Evolutionary conservation across 2,888 invertebrate genomes (phyloP).

Genomic region (Campoplex capitator): DNA sequence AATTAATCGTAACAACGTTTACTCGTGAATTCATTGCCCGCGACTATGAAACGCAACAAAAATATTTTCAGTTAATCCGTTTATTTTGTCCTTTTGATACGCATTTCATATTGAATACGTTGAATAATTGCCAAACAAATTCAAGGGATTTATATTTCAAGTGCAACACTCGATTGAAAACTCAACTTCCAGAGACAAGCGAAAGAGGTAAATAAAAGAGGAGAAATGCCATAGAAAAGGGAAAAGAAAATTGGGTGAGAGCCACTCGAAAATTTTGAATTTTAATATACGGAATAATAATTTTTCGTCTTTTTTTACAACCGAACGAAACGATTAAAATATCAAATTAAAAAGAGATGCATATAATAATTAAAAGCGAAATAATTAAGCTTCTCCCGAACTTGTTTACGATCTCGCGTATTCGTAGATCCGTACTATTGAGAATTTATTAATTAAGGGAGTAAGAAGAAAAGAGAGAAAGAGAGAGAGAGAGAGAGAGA

Average conservation of each 20-base stretch:
- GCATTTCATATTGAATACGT: background rate
- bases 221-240: conserved; percentile 23
- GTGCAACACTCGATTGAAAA: conserved; percentile 56
- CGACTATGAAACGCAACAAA: conserved; percentile 12
- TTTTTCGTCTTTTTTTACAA: conserved; percentile 49
- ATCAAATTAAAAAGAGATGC: conserved; percentile 40
- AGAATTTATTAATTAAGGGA: conserved; percentile 58
- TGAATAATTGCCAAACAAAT: background rate
- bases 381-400: conserved; percentile 53
- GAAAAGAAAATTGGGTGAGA: conserved; percentile 48
- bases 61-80: background rate
- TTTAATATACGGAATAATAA: conserved; percentile 47
- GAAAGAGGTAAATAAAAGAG: conserved; percentile 44
- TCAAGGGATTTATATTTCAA: conserved; percentile 3
- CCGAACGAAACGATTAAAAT: conserved; percentile 47
- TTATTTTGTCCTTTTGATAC: background rate
- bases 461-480: conserved; percentile 16
- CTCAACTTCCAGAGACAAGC: conserved; percentile 50
- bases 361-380: conserved; percentile 36
- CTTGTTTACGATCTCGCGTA: conserved; percentile 63
- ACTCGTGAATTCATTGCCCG: background rate
- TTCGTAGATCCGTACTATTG: conserved; percentile 59
- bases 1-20: background rate
- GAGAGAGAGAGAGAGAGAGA: background rate
- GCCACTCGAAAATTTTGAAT: conserved; percentile 48